A percentile compares a stretch with the other conserved stretches of the same genome.
phyloP scores from a whole-genome alignment of 2,888 invertebrate species.

The Eupithecia subumbrata region DNA sequence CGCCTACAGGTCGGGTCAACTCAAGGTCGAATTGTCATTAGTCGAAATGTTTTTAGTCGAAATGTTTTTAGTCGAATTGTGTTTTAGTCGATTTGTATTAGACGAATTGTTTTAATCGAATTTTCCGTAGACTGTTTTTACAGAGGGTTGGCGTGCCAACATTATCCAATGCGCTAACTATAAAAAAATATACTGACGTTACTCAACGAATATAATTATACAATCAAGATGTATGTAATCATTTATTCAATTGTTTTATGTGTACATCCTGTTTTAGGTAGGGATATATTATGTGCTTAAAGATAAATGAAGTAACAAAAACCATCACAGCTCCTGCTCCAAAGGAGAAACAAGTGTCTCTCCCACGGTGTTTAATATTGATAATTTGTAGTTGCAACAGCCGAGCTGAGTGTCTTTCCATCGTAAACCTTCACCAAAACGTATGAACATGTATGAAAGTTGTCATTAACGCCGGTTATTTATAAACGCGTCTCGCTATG shows the following conservation, averaged over 20 bases:
- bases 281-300: not conserved
- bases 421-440: constrained; percentile 27
- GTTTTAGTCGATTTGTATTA: too few species aligned
- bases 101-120: too few species aligned
- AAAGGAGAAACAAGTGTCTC: constrained; percentile 26
- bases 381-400: constrained; percentile 53
- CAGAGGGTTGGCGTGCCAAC: too few species aligned
- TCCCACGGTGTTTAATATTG: constrained; percentile 54
- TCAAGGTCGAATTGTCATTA: too few species aligned
- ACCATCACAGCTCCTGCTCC: constrained; percentile 12
- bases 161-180: not conserved
- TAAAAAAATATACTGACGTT: not conserved
- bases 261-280: not conserved
- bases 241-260: not conserved
- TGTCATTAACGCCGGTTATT: constrained; percentile 25
- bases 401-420: constrained; percentile 28
- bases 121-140: too few species aligned
- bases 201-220: not conserved
- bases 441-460: constrained; percentile 20
- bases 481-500: not conserved
- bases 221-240: not conserved
- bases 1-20: too few species aligned
- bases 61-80: too few species aligned
- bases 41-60: too few species aligned
- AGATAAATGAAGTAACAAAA: not conserved